A percentile compares a stretch with the other conserved stretches of the same genome.
These are phyloP conservation scores for Acholoe squamosa DNA, from an alignment of 2,888 invertebrate species.

Conservation along the genomic window DNA sequence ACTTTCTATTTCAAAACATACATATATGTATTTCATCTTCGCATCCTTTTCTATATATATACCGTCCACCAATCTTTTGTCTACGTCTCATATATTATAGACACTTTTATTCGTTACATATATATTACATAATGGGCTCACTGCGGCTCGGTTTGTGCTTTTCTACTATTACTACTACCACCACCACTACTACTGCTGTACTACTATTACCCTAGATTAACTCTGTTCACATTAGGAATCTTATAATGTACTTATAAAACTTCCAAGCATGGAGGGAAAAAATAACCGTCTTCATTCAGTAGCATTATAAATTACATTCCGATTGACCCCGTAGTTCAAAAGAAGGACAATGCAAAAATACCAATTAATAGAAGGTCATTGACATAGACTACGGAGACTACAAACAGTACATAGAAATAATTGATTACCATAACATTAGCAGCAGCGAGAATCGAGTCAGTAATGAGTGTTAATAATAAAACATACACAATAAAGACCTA, in stretches of 20 bases:
- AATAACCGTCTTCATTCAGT: slow-evolving; percentile 10
- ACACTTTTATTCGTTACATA: slow-evolving; percentile 55
- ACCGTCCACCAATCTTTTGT: slow-evolving; percentile 47
- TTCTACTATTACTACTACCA: slow-evolving; percentile 41
- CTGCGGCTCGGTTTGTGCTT: slow-evolving; percentile 27
- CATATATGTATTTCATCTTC: slow-evolving; percentile 59
- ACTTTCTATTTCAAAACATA: slow-evolving; percentile 55
- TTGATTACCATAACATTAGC: too few relatives aligned
- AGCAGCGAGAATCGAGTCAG: too few relatives aligned
- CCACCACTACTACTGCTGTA: background rate
- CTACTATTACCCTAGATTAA: slow-evolving; percentile 20
- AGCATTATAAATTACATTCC: slow-evolving; percentile 12
- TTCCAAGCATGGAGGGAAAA: slow-evolving; percentile 36
- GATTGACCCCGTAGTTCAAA: background rate
- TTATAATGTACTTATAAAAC: background rate
- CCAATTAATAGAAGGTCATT: slow-evolving; percentile 47
- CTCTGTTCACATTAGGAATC: slow-evolving; percentile 46
- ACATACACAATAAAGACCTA: too few relatives aligned
- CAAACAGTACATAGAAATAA: background rate
- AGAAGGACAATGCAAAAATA: background rate
- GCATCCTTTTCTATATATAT: slow-evolving; percentile 39
- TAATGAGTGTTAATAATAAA: too few relatives aligned
- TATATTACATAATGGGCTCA: slow-evolving; percentile 9
- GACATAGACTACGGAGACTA: background rate
- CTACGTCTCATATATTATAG: slow-evolving; percentile 54